These are phyloP conservation scores for Larimichthys polyactis DNA, from an alignment of 2,113 vertebrate genomes.

Conservation along the genomic window DNA sequence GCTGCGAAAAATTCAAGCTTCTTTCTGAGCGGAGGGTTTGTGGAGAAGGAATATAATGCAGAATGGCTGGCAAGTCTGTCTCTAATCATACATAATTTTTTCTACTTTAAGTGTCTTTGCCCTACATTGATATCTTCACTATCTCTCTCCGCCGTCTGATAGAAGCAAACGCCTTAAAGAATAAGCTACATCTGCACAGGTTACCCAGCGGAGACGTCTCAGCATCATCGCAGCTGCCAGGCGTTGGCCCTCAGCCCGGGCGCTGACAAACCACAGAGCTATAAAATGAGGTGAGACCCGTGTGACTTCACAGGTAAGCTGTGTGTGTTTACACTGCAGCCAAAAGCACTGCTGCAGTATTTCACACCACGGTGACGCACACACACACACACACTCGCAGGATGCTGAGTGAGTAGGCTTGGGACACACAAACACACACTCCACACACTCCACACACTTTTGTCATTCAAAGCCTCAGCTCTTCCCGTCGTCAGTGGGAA, in stretches of 20 bases:
- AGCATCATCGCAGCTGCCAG: constrained; percentile 20
- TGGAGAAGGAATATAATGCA: background rate
- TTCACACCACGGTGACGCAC: constrained; percentile 25
- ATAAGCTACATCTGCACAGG: constrained; percentile 11
- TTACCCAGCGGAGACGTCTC: constrained; percentile 19
- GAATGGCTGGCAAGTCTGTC: background rate
- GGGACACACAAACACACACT: constrained; percentile 4
- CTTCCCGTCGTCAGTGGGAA: constrained; percentile 3
- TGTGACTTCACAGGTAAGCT: constrained; percentile 47
- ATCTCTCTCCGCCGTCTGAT: background rate
- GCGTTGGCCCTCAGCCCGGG: constrained; percentile 22
- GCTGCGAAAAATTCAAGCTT: background rate
- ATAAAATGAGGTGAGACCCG: constrained; percentile 41
- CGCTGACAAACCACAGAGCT: constrained; percentile 30
- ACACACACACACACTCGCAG: constrained; percentile 31
- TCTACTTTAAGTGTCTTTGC: background rate
- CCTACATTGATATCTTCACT: background rate
- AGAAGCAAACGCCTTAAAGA: background rate
- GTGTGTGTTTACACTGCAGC: constrained; percentile 42
- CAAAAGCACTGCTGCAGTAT: constrained; percentile 48
- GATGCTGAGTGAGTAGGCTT: constrained; percentile 7
- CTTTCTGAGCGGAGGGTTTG: background rate
- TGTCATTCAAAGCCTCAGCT: background rate
- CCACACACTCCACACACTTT: background rate
- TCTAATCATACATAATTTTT: background rate